These are phyloP conservation scores for Lissocephala sabroskyi DNA, from an alignment of 2,888 invertebrate species.

Conservation along the genomic window DNA sequence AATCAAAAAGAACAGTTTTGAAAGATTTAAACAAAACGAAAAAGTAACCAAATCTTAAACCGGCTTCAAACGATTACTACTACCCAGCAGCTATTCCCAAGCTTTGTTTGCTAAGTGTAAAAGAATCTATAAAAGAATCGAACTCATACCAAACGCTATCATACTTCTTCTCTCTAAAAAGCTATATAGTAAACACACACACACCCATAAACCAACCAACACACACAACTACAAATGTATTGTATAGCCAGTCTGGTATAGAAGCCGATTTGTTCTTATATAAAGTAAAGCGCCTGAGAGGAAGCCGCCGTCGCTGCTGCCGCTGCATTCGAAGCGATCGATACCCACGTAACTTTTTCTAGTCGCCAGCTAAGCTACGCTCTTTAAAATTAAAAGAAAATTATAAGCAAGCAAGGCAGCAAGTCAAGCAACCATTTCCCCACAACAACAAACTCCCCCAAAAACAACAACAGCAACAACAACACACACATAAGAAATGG, in stretches of 20 bases:
- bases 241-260: conserved; percentile 29
- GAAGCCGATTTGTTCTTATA: conserved; percentile 4
- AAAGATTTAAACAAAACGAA: conserved; percentile 12
- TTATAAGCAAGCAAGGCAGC: too few relatives aligned
- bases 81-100: conserved; percentile 45
- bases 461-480: conserved; percentile 11
- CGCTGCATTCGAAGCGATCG: conserved; percentile 17
- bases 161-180: conserved; percentile 28
- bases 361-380: conserved; percentile 39
- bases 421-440: conserved; percentile 41
- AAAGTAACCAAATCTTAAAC: conserved; percentile 21
- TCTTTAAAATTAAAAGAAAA: too few relatives aligned
- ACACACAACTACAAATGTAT: background rate
- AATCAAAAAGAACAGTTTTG: conserved; percentile 32
- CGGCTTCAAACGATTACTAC: conserved; percentile 38
- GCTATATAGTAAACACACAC: too few relatives aligned
- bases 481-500: conserved; percentile 72
- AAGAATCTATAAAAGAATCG: conserved; percentile 13
- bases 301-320: too few relatives aligned
- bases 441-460: conserved; percentile 22
- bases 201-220: conserved; percentile 1
- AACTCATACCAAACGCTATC: conserved; percentile 37
- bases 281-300: background rate
- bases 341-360: conserved; percentile 43
- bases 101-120: conserved; percentile 51